These are phyloP conservation scores for Pseudocheirus occidentalis DNA, from an alignment of 2,797 vertebrate genomes.

Conservation along the genomic window DNA sequence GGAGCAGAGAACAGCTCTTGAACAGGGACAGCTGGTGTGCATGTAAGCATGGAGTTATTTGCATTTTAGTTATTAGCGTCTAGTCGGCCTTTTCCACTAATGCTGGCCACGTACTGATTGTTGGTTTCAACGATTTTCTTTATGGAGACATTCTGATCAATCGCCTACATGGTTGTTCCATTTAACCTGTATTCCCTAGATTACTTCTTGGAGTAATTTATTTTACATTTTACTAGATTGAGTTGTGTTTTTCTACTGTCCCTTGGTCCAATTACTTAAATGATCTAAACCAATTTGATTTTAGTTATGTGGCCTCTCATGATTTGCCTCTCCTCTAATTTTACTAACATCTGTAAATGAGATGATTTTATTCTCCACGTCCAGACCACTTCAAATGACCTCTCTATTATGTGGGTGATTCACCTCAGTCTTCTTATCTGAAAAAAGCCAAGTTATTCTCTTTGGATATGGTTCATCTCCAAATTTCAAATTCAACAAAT, in stretches of 20 bases:
- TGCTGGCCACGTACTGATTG: slow-evolving; percentile 55
- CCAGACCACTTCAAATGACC: slow-evolving; percentile 22
- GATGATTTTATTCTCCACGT: slow-evolving; percentile 2
- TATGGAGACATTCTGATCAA: slow-evolving; percentile 73
- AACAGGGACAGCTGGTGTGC: slow-evolving; percentile 54
- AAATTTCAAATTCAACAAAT: slow-evolving; percentile 52
- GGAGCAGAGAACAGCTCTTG: not conserved
- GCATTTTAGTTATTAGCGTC: slow-evolving; percentile 56
- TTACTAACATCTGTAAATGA: slow-evolving; percentile 49
- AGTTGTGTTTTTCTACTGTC: slow-evolving; percentile 64
- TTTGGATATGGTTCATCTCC: slow-evolving; percentile 53
- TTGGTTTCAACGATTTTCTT: slow-evolving; percentile 74
- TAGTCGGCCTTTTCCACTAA: slow-evolving; percentile 51
- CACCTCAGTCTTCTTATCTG: slow-evolving; percentile 46
- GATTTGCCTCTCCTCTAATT: slow-evolving; percentile 45
- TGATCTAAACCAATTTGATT: slow-evolving; percentile 72
- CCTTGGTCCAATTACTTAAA: slow-evolving; percentile 78
- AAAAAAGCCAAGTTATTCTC: slow-evolving; percentile 60
- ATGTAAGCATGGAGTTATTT: slow-evolving; percentile 4
- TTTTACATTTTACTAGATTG: slow-evolving; percentile 77
- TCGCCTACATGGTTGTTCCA: slow-evolving; percentile 69
- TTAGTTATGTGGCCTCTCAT: slow-evolving; percentile 53
- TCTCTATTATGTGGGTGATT: not conserved
- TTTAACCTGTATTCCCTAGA: slow-evolving; percentile 79
- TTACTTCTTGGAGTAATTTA: slow-evolving; percentile 77